Base-by-base conservation (phyloP, 2,888 invertebrate genomes). In the Hoplodrina ambigua region DNA sequence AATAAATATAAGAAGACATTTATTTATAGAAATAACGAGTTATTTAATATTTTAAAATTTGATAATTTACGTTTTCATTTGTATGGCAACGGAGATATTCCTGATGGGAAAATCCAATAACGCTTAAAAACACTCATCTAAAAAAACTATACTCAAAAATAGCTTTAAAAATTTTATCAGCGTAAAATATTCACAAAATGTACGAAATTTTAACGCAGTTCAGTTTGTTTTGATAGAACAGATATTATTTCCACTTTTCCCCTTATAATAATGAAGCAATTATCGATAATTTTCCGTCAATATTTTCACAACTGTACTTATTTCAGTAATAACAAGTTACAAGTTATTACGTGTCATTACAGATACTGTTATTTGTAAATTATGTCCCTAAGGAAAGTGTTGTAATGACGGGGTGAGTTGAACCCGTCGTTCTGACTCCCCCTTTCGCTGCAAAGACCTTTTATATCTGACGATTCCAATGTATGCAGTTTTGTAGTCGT, bases 301-400 rank as follows among this genome's bases (percentile, higher is more conserved):
- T 75, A 81, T 41, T 41, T 74, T 73, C 65, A 46, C 13, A 63
- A 11, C 33, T 58, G 30, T 11, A 10, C 55, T 50, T 61, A 59
- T 56, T 56, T 52, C 53, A 41, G 61, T 72, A 75, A 81, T 78
- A 66, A 76, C 60, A 63, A 56, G 56, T 58, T 49, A 58, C 65
- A 62, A 66, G 30, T 55, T 52, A 41, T 66, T 61, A 78, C 46
- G 59, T 37, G 37, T 46, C 50, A 66, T 52, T 69, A 64, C 5
- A 63, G 56, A 74, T 57, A 68, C 59, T 65, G 62, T 60, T 20
- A 80, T 79, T 69, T 76, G 72, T 84, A 75, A 81, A 74, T 62
- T 7, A 60, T 46, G 44, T 61, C 71, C 73, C 65, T 19, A 17
- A 20, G 49, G 55, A 67, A 60, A 55, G 57, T 57, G 60, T 64